Evolutionary conservation across 2,113 vertebrate genomes (phyloP), one percentile per base, ranked within the genome.

Genomic region (Willisornis vidua): DNA sequence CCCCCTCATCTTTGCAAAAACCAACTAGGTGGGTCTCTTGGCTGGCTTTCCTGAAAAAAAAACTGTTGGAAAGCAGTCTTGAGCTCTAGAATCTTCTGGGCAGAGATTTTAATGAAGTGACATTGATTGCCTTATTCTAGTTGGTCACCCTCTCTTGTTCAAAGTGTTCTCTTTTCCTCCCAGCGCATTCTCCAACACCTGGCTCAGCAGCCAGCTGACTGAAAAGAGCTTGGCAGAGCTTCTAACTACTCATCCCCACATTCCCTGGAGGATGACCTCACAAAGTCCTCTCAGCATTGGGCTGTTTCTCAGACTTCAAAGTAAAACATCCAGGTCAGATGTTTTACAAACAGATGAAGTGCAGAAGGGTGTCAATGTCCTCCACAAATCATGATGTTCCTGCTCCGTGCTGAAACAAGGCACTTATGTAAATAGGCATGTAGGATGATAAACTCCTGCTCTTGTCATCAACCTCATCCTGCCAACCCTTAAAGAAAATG

Each of bases 331-430:
- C 61, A 51, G 39, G 20, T 55, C 49, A 43, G 70, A 20, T 6
- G 22, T 45, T 63, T 46, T 26, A 51, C 37, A 16, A 24, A 18
- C 25, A 63, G n/a, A 35, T 18, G 13, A 62, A 57, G 29, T 31
- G 23, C 33, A 45, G 28, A 7, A 74, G 45, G 22, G 16, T 45
- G 51, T 63, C 29, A 0, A 1, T 0, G 0, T 26, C 49, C 49
- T 43, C 17, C 13, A 19, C 61, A 39, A 48, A 43, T 13, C 22
- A 7, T 4, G 7, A 26, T 9, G 17, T 13, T 83, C 26, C 55
- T 29, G 58, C 45, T 76, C 58, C 48, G 33, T 3, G 2, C 28
- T 70, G 52, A 25, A 25, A 18, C 1, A 2, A 84, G 26, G 39
- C 6, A 13, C 23, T 54, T 58, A 22, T 11, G 39, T 15, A 37